These are phyloP conservation scores for Troilus luridus DNA, from an alignment of 2,888 invertebrate species.

Conservation along the genomic window DNA sequence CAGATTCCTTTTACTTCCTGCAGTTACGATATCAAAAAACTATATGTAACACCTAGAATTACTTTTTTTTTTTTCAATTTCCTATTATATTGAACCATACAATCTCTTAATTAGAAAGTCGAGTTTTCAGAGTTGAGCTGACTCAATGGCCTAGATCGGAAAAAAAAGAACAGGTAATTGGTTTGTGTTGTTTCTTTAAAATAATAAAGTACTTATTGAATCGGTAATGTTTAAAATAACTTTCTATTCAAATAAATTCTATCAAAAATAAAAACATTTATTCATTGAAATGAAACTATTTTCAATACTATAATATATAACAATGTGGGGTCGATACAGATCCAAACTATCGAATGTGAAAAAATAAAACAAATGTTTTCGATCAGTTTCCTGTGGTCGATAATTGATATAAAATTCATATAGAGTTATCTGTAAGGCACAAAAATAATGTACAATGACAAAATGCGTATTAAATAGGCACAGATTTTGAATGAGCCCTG, in stretches of 20 bases:
- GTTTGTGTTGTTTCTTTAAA: neutral
- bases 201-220: neutral
- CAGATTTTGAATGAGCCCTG: too few species aligned
- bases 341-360: too few species aligned
- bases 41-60: slow-evolving; percentile 8
- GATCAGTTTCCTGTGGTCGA: too few species aligned
- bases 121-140: neutral
- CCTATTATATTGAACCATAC: slow-evolving; percentile 16
- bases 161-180: neutral
- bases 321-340: too few species aligned
- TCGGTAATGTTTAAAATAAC: neutral
- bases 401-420: too few species aligned
- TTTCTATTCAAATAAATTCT: too few species aligned
- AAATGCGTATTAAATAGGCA: too few species aligned
- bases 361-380: too few species aligned
- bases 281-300: neutral
- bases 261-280: too few species aligned
- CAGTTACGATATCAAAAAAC: slow-evolving; percentile 18
- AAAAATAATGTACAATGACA: too few species aligned
- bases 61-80: neutral
- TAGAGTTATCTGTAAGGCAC: too few species aligned
- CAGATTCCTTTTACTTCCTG: neutral
- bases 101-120: slow-evolving; percentile 18
- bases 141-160: neutral
- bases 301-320: neutral